Base-by-base conservation (phyloP, 2,113 vertebrate genomes). In the Malurus alboscapulatus region DNA sequence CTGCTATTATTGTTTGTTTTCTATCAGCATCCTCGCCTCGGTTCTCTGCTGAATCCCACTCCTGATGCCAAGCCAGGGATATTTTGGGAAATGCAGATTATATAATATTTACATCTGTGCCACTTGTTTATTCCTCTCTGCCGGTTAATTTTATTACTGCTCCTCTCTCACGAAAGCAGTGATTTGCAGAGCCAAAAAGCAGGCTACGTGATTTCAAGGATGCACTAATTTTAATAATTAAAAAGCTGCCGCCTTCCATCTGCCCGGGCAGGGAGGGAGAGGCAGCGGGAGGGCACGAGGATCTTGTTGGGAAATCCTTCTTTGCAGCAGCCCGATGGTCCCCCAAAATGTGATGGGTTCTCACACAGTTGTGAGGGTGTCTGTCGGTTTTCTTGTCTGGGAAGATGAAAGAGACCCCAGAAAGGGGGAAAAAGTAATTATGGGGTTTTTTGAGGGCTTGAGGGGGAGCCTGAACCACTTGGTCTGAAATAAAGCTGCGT, bases 71-170 rank as follows among this genome's bases (percentile, higher is more conserved):
- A 92, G 76, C 66, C 12, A 9, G 93, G 47, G 90, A 93, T 94
- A 95, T 96, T 96, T 95, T 92, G 45, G 95, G 96, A 91, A 94
- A 78, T 88, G 84, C 73, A 82, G 91, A 88, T 94, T 96, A 94
- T 95, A 89, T 96, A 96, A 96, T 95, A 95, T 96, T 96, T 96
- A 96, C 95, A 96, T 96, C 96, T 97, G 96, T 94, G 94, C 82
- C 80, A 47, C 88, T 95, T 92, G 88, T 92, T 94, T 93, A 84
- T 91, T 87, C 92, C 92, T 95, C 84, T 88, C 82, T 76, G 82
- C 40, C 58, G 2, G 86, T 90, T 93, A 95, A 94, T 95, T 96
- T 88, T 93, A 92, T 95, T 90, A 61, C 77, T 48, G 85, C 92
- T 79, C 44, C 89, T 91, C 88, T 94, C 83, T 88, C 95, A 63